A percentile compares a stretch with the other conserved stretches of the same genome.
Evolutionary conservation across 2,797 vertebrate species (phyloP).

Genomic region (Loriculus beryllinus): DNA sequence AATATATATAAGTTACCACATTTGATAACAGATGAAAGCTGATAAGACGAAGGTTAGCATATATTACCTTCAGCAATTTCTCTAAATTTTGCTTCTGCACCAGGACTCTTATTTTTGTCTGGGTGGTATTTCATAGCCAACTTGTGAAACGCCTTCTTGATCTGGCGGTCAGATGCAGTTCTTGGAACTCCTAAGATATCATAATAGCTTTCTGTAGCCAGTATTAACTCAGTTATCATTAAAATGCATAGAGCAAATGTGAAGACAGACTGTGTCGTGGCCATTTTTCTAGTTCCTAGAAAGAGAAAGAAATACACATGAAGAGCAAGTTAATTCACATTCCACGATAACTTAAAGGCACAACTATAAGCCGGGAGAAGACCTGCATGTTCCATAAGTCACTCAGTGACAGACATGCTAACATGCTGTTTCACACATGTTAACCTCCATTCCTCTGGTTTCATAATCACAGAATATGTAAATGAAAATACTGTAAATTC

Average conservation of each 20-base stretch:
- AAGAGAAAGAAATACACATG: conserved; percentile 28
- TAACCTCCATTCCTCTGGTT: neutral
- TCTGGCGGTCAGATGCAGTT: conserved; percentile 91
- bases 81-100: conserved; percentile 91
- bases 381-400: neutral
- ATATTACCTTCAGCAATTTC: conserved; percentile 92
- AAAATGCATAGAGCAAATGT: conserved; percentile 88
- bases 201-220: conserved; percentile 92
- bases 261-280: conserved; percentile 84
- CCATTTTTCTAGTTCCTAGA: conserved; percentile 80
- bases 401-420: neutral
- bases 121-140: conserved; percentile 95
- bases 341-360: neutral
- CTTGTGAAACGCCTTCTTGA: conserved; percentile 97
- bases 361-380: neutral
- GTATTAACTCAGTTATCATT: conserved; percentile 93
- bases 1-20: neutral
- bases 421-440: fast-evolving
- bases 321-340: neutral
- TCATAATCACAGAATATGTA: neutral
- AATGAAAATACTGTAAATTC: neutral
- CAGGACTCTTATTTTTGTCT: conserved; percentile 92
- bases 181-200: conserved; percentile 90
- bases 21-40: neutral
- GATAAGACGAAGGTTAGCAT: neutral